Percentiles rank a stretch among this genome's conserved stretches.
Evolutionary conservation across 2,888 invertebrate genomes (phyloP).

Genomic region (Chrysolina americana): DNA sequence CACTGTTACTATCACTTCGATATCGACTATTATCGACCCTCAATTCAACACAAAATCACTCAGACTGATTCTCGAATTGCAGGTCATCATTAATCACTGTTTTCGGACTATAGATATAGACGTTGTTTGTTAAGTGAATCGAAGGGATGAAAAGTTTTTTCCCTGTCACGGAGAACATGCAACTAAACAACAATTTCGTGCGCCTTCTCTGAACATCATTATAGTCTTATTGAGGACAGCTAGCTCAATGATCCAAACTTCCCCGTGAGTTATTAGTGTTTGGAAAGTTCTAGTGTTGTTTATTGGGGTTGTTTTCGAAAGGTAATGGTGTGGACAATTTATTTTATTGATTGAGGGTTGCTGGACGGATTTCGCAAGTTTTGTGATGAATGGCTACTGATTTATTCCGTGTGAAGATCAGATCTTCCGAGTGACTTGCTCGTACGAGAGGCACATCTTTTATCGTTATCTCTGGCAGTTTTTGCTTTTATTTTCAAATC

Average conservation of each 20-base stretch:
- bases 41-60: conserved; percentile 4
- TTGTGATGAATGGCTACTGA: conserved; percentile 11
- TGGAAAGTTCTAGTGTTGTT: conserved; percentile 43
- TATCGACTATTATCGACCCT: neutral
- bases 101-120: neutral
- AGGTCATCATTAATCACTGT: neutral
- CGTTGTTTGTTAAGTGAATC: conserved; percentile 6
- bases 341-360: conserved; percentile 41
- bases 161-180: conserved; percentile 1
- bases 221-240: conserved; percentile 29
- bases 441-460: too few species aligned
- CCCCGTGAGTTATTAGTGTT: conserved; percentile 43
- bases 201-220: conserved; percentile 25
- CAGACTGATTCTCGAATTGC: conserved; percentile 2
- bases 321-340: conserved; percentile 41
- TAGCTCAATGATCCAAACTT: conserved; percentile 43
- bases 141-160: neutral
- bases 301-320: conserved; percentile 42
- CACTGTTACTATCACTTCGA: neutral
- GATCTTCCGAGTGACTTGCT: neutral
- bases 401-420: neutral
- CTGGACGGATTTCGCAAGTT: conserved; percentile 27
- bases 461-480: too few species aligned
- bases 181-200: conserved; percentile 14
- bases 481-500: too few species aligned